Conservation (phyloP, 2,113 vertebrate genomes). For the Cettia cetti region DNA sequence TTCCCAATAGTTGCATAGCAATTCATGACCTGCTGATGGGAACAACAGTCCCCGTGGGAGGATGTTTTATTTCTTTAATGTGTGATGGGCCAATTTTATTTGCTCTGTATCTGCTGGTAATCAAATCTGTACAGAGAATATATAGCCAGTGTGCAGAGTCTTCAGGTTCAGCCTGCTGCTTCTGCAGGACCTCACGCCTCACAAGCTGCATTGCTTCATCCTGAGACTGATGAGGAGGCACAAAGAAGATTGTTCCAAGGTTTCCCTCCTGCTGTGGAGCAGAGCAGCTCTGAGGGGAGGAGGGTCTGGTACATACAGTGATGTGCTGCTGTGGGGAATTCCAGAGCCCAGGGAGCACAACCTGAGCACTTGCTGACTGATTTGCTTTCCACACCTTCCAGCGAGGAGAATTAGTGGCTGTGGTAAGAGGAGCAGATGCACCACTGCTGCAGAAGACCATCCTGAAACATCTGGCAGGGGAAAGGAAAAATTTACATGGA, state of each 20-base stretch:
- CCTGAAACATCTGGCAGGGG: constrained; percentile 79
- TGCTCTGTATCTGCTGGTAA: neutral
- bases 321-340: neutral
- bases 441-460: constrained; percentile 87
- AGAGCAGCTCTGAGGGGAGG: neutral
- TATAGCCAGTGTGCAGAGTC: neutral
- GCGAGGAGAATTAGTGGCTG: constrained; percentile 85
- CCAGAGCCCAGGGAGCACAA: neutral
- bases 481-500: constrained; percentile 75
- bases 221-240: neutral
- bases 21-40: neutral
- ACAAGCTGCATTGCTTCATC: neutral
- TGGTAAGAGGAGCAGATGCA: constrained; percentile 83
- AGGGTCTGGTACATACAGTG: neutral
- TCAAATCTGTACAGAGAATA: neutral
- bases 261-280: neutral
- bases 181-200: neutral
- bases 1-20: neutral
- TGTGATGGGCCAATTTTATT: neutral
- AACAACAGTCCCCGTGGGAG: neutral
- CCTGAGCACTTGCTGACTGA: neutral
- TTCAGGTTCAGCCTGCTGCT: neutral
- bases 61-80: neutral
- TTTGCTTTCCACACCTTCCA: constrained; percentile 47
- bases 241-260: neutral